Evolutionary conservation across 2,797 vertebrate genomes (phyloP), one percentile per base, ranked within the genome.

Genomic region (Tragopan temminckii): DNA sequence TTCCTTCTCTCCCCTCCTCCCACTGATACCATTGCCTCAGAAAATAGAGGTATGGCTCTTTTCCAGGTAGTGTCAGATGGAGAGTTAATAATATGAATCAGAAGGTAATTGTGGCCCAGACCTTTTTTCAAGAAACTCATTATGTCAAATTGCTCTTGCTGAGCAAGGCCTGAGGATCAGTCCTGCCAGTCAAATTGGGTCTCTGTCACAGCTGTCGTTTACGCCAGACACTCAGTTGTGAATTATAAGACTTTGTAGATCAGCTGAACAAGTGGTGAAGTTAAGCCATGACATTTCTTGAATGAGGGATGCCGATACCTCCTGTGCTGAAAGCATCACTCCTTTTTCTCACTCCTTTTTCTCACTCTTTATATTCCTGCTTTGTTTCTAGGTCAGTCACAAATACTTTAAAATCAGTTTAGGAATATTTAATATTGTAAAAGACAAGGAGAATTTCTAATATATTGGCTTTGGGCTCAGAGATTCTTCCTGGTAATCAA

Each of bases 251-350:
- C 13, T 61, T 75, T 3, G 13, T 46, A 23, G 58, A 61, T 80
- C 31, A 63, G 25, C n/a, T 43, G 57, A 63, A 19, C 35, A 77
- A 76, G 16, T 35, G 69, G 42, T 35, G 29, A 76, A 31, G 12
- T 59, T 84, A 55, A 90, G 80, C 23, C 29, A 23, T 0, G 1
- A 20, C 0, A 0, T 11, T 19, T 8, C 6, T 58, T 27, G 35
- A 95, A 52, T n/a, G 7, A 9, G 18, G 36, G n/a, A 61, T 80
- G 71, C 5, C 4, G 57, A 16, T 25, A 13, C 9, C 4, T 61
- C 2, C 1, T 5, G 1, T 43, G 31, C n/a, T 83, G 55, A 62
- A 77, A 48, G 29, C 53, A 6, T 67, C n/a, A 57, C 24, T 38
- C 2, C n/a, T 0, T 0, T 13, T 85, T 83, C 36, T 69, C 23